Evolutionary conservation across 1,140 invertebrate genomes (phyloP), one percentile per base, ranked within the genome.

Genomic region (Drosophila melanica): DNA sequence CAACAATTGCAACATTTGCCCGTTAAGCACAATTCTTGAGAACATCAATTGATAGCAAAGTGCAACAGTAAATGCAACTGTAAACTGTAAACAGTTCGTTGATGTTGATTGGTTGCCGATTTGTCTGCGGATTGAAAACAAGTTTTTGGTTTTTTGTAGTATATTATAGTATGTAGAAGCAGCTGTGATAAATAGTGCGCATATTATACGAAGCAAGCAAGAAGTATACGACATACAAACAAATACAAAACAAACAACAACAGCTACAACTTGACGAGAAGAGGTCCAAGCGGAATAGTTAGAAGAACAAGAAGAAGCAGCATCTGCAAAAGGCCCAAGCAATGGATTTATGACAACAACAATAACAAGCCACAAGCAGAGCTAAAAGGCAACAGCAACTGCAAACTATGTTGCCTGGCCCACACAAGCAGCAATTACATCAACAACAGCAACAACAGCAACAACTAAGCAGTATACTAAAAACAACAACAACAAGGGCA

Each of bases 131-230:
- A 45, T 41, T 41, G 50, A 71, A 53, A 58, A 62, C 33, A 70
- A 57, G 65, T 62, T 70, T 75, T 70, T 69, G 27, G 47, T 75
- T 75, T 63, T 51, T 23, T 35, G 58, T 75, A 75, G 72, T 71
- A 70, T 69, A 75, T 76, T 74, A 76, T 90, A 89, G 86, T 81
- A 90, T 86, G 89, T 84, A 85, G 89, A 89, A 90, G 89, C 90
- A 90, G 89, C 89, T 90, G 89, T 90, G 89, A 90, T 90, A 90
- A 87, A 90, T 90, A 90, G 89, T 87, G 79, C 87, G 86, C 86
- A 90, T 90, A 90, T 90, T 85, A 86, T 90, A 81, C 85, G 75
- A 85, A 54, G 35, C 42, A 74, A 79, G 79, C 77, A 87, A 85
- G 62, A 51, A 62, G 62, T 65, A 75, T 75, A 75, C 73, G 73